Base-by-base conservation (phyloP, 1,140 invertebrate species). In the Pachypsylla venusta region DNA sequence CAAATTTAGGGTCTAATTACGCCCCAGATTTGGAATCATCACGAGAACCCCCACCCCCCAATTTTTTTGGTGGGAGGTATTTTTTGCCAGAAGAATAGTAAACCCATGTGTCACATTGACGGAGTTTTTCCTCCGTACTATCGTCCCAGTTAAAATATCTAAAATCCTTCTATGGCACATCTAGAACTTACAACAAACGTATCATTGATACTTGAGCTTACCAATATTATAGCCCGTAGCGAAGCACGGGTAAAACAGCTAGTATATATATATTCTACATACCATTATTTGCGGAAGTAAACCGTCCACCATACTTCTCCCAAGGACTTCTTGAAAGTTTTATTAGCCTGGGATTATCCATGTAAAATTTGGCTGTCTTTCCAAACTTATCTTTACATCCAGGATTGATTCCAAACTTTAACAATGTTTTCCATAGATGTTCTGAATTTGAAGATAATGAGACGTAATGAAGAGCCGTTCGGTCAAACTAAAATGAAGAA, bases 391-490 rank as follows among this genome's bases (percentile, higher is more conserved):
- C 87, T 56, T 79, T 72, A 55, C 78, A 69, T 54, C 78, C 75
- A 12, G 80, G 70, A 71, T 82, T 80, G 60, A 83, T 84, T 24
- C 85, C 84, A 28, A 78, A 79, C 42, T 76, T 73, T 60, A 81
- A 74, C 40, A 90, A 70, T 53, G 81, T 64, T 63, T 79, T 77
- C 73, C 84, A 84, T 57, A 82, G 76, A 0, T 70, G 68, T 27
- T 78, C 76, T 16, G 79, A 75, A 63, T 85, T 77, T 55, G 76
- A 77, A 61, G 82, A 81, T 48, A 78, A 79, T 1, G 81, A 78
- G 22, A 83, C 84, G 71, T 90, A 93, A 71, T 92, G 89, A 48
- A 91, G 75, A 2, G 87, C 78, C 12, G 84, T 89, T 63, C 88
- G 76, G 12, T 85, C 85, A 64, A 84, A 81, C 79, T 85, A 60